Percentiles rank a stretch among this genome's conserved stretches.
Evolutionary conservation across 2,797 vertebrate genomes (phyloP).

Genomic region (Coregonus sp.): DNA sequence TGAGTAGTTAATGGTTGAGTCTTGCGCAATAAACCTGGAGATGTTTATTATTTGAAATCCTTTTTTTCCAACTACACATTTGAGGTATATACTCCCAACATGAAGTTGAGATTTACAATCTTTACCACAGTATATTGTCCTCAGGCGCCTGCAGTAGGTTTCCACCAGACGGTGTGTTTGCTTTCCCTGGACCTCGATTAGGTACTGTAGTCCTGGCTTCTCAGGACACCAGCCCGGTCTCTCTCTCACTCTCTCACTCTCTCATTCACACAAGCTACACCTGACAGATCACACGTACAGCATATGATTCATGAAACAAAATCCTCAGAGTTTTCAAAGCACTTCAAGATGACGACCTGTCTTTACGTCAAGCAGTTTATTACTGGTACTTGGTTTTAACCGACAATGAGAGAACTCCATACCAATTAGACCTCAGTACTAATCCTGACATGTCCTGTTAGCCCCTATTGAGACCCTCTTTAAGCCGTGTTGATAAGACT

Average conservation of each 20-base stretch:
- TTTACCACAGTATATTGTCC: neutral
- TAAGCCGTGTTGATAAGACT: conserved; percentile 6
- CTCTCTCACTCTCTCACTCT: neutral
- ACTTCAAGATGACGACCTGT: neutral
- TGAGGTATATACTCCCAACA: neutral
- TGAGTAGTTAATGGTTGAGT: neutral
- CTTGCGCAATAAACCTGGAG: neutral
- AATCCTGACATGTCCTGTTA: too few species aligned
- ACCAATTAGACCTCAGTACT: too few species aligned
- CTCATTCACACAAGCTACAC: conserved; percentile 4
- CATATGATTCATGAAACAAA: conserved; percentile 1
- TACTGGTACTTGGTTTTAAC: neutral
- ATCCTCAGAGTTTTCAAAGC: neutral
- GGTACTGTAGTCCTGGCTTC: conserved; percentile 15
- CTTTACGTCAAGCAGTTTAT: neutral
- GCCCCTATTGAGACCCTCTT: neutral
- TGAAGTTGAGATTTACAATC: too few species aligned
- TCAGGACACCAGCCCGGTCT: conserved; percentile 1
- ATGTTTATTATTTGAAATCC: too few species aligned
- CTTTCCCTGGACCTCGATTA: conserved; percentile 49
- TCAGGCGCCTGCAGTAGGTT: conserved; percentile 28
- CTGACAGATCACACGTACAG: neutral
- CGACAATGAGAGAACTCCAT: neutral
- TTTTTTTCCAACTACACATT: neutral
- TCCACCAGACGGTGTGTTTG: conserved; percentile 60